phyloP scores from a whole-genome alignment of 2,113 vertebrate species.

The Romanogobio albipinnatus region DNA sequence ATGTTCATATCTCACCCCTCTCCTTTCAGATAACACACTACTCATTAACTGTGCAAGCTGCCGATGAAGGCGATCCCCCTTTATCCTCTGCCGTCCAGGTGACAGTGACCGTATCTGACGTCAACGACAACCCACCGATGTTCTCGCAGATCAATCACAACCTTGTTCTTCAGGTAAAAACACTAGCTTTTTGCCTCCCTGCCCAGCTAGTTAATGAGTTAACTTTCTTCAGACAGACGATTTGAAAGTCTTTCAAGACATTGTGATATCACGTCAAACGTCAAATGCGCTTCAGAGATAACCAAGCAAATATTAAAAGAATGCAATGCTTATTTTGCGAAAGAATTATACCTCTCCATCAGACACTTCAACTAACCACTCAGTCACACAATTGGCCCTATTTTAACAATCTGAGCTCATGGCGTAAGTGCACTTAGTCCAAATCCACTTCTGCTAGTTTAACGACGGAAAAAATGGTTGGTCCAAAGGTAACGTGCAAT shows the following conservation, averaged over 20 bases:
- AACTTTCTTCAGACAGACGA: neutral
- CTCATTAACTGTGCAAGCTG: conserved; percentile 86
- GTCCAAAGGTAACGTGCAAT: too few relatives aligned
- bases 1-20: neutral
- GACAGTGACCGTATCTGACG: conserved; percentile 80
- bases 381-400: too few relatives aligned
- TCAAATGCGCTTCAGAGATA: neutral
- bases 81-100: conserved; percentile 81
- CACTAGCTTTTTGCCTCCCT: neutral
- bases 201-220: neutral
- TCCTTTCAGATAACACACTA: conserved; percentile 83
- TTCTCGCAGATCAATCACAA: conserved; percentile 93
- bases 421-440: too few relatives aligned
- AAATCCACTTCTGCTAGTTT: too few relatives aligned
- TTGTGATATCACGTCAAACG: neutral
- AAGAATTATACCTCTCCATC: neutral
- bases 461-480: too few relatives aligned
- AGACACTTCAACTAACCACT: neutral
- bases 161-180: conserved; percentile 85
- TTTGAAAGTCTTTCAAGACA: neutral
- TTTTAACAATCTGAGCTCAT: too few relatives aligned
- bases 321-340: neutral
- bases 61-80: conserved; percentile 83
- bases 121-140: conserved; percentile 93
- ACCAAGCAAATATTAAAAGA: neutral